Evolutionary conservation across 2,113 vertebrate species (phyloP).

Genomic region (Uria lomvia): DNA sequence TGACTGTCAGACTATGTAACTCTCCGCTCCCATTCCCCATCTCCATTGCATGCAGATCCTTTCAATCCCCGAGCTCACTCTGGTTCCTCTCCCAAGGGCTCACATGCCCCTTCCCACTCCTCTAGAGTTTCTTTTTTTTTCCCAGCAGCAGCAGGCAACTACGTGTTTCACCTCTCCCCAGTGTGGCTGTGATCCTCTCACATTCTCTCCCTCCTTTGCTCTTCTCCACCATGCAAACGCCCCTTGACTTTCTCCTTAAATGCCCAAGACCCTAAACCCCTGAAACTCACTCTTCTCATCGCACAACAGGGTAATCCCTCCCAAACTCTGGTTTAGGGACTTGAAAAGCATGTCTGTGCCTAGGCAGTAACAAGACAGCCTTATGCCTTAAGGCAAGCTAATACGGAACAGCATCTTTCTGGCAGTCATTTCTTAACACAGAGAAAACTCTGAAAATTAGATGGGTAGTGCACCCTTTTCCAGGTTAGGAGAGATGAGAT

Average conservation of each 20-base stretch:
- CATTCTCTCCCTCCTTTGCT: background rate
- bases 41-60: background rate
- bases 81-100: background rate
- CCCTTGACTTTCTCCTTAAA: background rate
- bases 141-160: background rate
- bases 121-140: background rate
- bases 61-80: background rate
- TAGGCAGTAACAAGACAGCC: background rate
- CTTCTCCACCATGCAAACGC: background rate
- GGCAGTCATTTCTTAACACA: background rate
- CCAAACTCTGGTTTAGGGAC: background rate
- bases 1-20: background rate
- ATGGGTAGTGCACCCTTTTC: background rate
- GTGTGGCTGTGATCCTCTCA: background rate
- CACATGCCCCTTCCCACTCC: background rate
- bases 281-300: background rate
- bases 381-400: background rate
- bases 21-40: fast-evolving
- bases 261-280: background rate
- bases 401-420: background rate
- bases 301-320: background rate
- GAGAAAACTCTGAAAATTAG: background rate
- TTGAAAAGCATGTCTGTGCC: background rate
- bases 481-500: background rate
- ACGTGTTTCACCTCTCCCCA: background rate